Base-by-base conservation (phyloP, 2,113 vertebrate species). In the Oncorhynchus keta region DNA sequence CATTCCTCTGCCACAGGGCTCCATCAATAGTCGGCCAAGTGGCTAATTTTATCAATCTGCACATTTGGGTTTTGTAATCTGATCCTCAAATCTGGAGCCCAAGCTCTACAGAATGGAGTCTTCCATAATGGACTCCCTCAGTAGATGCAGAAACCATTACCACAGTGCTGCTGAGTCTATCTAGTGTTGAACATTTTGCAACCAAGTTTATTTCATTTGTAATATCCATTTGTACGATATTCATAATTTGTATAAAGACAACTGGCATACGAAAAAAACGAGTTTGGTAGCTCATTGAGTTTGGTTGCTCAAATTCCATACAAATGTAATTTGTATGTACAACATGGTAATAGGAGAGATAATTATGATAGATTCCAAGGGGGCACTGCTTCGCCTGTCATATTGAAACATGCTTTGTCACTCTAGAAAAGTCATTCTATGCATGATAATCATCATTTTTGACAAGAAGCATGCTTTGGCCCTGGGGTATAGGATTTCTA, bases 341-440 rank as follows among this genome's bases (percentile, higher is more conserved):
- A 75, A 76, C 68, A 72, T 84, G 81, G 87, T 75, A 71, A 77
- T 48, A 73, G 16, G 61, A 18, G 73, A 77, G 51, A 57, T 83
- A 73, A 85, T 81, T 80, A 78, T 76, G 81, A 84, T 77, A 59
- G 78, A 89, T 88, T 61, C 57, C 62, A 61, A 28, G 9, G 32
- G 6, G 48, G 57, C 68, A 69, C 73, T 67, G 81, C 71, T 57
- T 20, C 14, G 55, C n/a, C 76, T 86, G 81, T 76, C 73, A 73
- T 16, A 45, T 59, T 61, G 55, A 75, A 75, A 79, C 76, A 70
- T 72, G 76, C 67, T 8, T 78, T 76, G 73, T 77, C 28, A n/a
- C 74, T 57, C 64, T 66, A 64, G 57, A 78, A 75, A 71, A 72
- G 78, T 67, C 69, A 65, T 70, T 51, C 66, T 48, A 70, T 35